Conservation (phyloP, 2,797 vertebrate genomes). For the Nyctalus aviator region DNA sequence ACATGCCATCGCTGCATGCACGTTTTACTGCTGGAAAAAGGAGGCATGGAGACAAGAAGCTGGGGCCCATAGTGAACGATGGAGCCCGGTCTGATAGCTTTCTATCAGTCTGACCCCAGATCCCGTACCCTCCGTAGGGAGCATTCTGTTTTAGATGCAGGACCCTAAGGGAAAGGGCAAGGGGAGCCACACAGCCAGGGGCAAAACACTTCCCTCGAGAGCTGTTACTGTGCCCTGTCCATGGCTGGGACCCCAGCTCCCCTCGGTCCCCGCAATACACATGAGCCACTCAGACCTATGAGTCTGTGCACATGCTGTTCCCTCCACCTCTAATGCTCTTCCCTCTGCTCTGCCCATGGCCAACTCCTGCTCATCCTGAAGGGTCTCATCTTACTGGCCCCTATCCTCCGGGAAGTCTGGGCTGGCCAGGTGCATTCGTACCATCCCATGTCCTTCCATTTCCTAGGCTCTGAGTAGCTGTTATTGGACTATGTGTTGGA, state of each 20-base stretch:
- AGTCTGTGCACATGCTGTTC: background rate
- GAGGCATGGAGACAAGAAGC: background rate
- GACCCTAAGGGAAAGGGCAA: background rate
- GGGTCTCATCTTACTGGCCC: background rate
- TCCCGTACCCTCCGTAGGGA: background rate
- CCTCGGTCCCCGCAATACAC: fast-evolving
- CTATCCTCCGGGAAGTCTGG: background rate
- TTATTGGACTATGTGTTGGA: fast-evolving
- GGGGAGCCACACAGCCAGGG: background rate
- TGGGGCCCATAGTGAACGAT: background rate
- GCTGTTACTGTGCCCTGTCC: too few species aligned
- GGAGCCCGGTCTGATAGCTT: background rate
- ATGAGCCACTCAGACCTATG: background rate
- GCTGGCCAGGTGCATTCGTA: background rate
- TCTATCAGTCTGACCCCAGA: background rate
- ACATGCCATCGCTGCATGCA: background rate
- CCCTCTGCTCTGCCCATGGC: background rate
- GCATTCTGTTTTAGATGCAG: background rate
- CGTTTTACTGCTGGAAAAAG: background rate
- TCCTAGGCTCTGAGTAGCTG: background rate
- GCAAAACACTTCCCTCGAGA: background rate
- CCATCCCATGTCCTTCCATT: background rate
- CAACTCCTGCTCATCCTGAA: background rate
- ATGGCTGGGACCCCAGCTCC: background rate
- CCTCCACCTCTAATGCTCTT: background rate